Evolutionary conservation across 2,888 invertebrate genomes (phyloP), one percentile per base, ranked within the genome.

Genomic region (Unio pictorum): DNA sequence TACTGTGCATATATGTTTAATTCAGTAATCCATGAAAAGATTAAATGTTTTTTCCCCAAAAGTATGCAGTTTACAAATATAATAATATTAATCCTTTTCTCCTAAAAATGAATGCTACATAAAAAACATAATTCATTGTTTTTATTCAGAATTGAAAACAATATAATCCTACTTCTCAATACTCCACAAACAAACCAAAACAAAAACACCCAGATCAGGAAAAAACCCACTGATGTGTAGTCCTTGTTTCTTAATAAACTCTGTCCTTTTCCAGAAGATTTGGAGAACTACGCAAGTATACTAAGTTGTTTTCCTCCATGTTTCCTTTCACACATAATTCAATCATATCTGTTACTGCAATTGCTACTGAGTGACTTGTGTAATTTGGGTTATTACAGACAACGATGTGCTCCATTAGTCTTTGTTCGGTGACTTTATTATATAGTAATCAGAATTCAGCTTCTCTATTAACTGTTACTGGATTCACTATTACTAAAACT

Each of bases 391-490:
- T 15, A 66, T 66, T 57, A n/a, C 58, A 66, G 20, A 55, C 28
- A 55, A 26, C 28, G 17, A 62, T 55, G 45, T 57, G 67, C 18
- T 57, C 23, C 68, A 60, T 59, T 64, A 54, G 59, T 30, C 54
- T 23, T 45, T 57, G 55, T 55, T 64, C 64, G 26, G 64, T 57
- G 20, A 63, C 54, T 30, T 68, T 15, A 34, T 64, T 60, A 8
- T 55, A 28, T 30, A 61, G 68, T 61, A 69, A 69, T 18, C 26
- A 1, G 60, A 59, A 45, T n/a, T 34, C 64, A 55, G 8, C 59
- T 23, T 64, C 69, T 60, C 23, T 64, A 60, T 69, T 69, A 20
- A n/a, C 26, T 55, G 54, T 26, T n/a, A 69, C 30, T 62, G 62
- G 62, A 23, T 20, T 62, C 11, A 68, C 45, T 8, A 68, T 45